Percentiles rank a stretch among this genome's conserved stretches.
These are phyloP conservation scores for Myopa testacea DNA, from an alignment of 2,888 invertebrate species.

Conservation along the genomic window DNA sequence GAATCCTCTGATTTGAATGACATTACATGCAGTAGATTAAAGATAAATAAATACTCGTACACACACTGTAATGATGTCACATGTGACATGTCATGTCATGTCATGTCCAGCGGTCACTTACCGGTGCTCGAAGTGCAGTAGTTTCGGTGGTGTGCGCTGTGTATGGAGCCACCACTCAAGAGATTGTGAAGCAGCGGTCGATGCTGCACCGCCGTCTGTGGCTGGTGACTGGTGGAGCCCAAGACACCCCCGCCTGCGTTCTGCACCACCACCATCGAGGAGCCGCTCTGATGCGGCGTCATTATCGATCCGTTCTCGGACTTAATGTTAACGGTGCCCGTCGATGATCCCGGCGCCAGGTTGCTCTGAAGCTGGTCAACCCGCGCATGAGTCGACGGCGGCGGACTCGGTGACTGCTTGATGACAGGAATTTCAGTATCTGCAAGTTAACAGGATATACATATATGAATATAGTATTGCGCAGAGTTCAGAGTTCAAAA, in stretches of 20 bases:
- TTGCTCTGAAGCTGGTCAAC: slow-evolving; percentile 56
- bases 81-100: slow-evolving; percentile 12
- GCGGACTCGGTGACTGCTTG: slow-evolving; percentile 68
- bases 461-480: background rate
- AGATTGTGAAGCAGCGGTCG: slow-evolving; percentile 68
- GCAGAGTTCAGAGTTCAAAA: too few species aligned
- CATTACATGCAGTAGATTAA: too few species aligned
- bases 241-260: slow-evolving; percentile 39
- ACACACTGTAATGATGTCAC: background rate
- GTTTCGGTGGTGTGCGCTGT: slow-evolving; percentile 68
- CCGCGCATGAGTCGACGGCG: slow-evolving; percentile 52
- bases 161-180: slow-evolving; percentile 67
- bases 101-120: slow-evolving; percentile 52
- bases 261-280: slow-evolving; percentile 39
- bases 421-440: slow-evolving; percentile 70
- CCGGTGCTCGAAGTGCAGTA: slow-evolving; percentile 69
- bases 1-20: too few species aligned
- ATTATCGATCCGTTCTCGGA: slow-evolving; percentile 54
- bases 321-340: slow-evolving; percentile 64
- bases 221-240: slow-evolving; percentile 52
- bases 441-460: slow-evolving; percentile 48
- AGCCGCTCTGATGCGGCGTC: slow-evolving; percentile 43
- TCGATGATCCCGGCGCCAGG: slow-evolving; percentile 55
- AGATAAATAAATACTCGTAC: too few species aligned
- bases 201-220: slow-evolving; percentile 65